Evolutionary conservation across 2,888 invertebrate genomes (phyloP).

Genomic region (Orthonychiurus folsomi): DNA sequence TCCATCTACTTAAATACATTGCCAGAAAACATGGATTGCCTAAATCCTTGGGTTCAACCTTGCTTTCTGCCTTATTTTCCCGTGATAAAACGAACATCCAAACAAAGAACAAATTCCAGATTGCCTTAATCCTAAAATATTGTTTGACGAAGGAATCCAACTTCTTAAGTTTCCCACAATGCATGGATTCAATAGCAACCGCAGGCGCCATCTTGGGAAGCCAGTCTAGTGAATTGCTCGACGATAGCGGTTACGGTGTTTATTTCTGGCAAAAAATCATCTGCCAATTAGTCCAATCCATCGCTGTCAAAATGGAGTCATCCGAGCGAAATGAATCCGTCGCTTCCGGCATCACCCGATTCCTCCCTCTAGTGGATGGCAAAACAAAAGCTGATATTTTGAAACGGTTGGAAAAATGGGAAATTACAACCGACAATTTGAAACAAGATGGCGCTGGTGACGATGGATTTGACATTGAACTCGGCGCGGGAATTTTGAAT

Average conservation of each 20-base stretch:
- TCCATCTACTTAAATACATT: background rate
- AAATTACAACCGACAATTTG: background rate
- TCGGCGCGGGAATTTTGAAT: background rate
- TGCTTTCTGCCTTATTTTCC: background rate
- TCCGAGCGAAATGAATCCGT: background rate
- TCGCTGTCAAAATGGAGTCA: background rate
- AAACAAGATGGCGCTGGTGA: background rate
- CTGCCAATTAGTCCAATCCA: background rate
- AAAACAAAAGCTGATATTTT: background rate
- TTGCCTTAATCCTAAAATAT: background rate
- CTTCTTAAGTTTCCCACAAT: background rate
- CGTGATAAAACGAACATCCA: too few species aligned
- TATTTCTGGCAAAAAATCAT: background rate
- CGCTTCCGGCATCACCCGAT: background rate
- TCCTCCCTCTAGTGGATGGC: background rate
- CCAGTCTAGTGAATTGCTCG: background rate
- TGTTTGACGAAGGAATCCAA: background rate
- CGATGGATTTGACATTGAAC: background rate
- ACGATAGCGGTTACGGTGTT: background rate
- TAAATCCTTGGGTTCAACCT: background rate
- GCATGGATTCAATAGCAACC: background rate
- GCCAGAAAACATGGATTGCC: constrained; percentile 4
- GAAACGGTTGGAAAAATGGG: background rate
- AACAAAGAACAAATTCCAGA: constrained; percentile 1
- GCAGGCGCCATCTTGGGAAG: background rate